Evolutionary conservation across 92 coral and sea anemone species (phyloP).

Genomic region (Palythoa heliodiscus): DNA sequence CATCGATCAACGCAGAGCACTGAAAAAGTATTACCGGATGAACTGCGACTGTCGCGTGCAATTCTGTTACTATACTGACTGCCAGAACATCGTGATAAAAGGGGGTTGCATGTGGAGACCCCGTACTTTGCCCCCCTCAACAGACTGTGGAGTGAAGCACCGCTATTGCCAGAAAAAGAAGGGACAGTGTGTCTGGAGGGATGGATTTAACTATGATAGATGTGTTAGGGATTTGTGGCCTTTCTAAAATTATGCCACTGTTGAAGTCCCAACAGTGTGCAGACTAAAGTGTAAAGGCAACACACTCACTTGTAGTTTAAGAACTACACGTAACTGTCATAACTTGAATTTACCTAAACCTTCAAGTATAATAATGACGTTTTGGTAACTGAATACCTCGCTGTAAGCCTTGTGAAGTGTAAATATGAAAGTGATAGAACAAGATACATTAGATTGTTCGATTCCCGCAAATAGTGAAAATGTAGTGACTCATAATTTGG

Average conservation of each 20-base stretch:
- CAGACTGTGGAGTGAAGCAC: constrained; percentile 58
- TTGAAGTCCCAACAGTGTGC: neutral
- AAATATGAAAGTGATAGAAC: neutral
- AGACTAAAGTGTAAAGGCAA: neutral
- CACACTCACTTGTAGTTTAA: neutral
- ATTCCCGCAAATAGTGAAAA: neutral
- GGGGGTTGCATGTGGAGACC: constrained; percentile 51
- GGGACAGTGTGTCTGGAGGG: constrained; percentile 47
- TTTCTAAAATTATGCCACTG: neutral
- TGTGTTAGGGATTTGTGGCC: constrained; percentile 49
- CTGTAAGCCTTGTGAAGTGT: neutral
- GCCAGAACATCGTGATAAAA: constrained; percentile 25
- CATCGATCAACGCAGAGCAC: constrained; percentile 53
- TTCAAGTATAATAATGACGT: neutral
- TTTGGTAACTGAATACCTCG: neutral
- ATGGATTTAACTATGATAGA: constrained; percentile 46
- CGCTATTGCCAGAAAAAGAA: constrained; percentile 40
- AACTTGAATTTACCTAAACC: neutral
- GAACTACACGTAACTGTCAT: neutral
- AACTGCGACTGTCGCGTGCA: constrained; percentile 68
- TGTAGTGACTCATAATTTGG: neutral
- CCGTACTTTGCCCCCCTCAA: constrained; percentile 42
- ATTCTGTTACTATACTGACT: constrained; percentile 54
- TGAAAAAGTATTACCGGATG: constrained; percentile 59
- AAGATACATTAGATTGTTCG: neutral